Evolutionary conservation across 2,797 vertebrate genomes (phyloP).

Genomic region (Onychomys leucogaster): DNA sequence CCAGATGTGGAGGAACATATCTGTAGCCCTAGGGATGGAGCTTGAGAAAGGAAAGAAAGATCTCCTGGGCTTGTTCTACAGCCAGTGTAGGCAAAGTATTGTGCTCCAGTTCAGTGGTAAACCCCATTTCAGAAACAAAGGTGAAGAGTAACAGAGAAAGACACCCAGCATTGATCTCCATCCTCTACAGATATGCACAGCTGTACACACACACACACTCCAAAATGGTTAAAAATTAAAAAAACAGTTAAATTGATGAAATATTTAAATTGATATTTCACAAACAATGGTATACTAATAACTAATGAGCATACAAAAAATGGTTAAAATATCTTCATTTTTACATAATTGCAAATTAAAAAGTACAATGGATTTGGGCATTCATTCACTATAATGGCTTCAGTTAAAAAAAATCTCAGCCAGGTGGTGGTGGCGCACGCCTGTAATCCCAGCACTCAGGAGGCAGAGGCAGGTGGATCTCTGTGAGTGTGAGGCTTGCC

Average conservation of each 20-base stretch:
- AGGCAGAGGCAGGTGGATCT: too few relatives aligned
- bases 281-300: not conserved
- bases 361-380: not conserved
- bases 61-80: not conserved
- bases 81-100: not conserved
- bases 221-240: not conserved
- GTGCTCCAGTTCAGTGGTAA: not conserved
- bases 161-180: not conserved
- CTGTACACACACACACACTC: not conserved
- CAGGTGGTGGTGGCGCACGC: too few relatives aligned
- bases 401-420: not conserved
- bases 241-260: not conserved
- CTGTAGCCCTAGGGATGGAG: too few relatives aligned
- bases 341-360: conserved; percentile 10
- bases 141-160: not conserved
- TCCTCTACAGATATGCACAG: not conserved
- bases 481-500: too few relatives aligned
- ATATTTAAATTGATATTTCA: not conserved
- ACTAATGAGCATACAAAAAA: not conserved
- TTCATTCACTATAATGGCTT: not conserved
- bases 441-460: too few relatives aligned
- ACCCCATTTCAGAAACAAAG: not conserved
- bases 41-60: not conserved
- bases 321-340: not conserved
- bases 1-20: not conserved